Conservation (phyloP, 2,797 vertebrate genomes). For the Argentina silus region DNA sequence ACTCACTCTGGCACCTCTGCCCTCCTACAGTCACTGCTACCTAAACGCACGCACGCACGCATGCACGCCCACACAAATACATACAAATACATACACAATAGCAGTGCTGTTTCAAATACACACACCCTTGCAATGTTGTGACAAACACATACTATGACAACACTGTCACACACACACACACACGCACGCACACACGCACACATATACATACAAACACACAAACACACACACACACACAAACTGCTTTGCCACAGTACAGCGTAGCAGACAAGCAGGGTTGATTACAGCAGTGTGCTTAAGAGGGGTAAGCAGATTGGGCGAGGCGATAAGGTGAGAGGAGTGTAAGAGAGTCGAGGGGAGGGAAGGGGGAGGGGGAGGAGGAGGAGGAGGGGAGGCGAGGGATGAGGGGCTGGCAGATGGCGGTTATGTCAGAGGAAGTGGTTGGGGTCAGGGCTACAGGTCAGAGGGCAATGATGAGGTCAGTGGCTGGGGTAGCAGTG, state of each 20-base stretch:
- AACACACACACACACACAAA: not conserved
- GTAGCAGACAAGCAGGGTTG: constrained; percentile 25
- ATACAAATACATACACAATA: too few relatives aligned
- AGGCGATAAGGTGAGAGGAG: constrained; percentile 30
- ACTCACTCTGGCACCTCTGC: constrained; percentile 11
- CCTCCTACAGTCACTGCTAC: constrained; percentile 6
- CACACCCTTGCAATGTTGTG: too few relatives aligned
- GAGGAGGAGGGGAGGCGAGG: not conserved
- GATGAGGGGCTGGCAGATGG: constrained; percentile 37
- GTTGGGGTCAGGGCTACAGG: constrained; percentile 13
- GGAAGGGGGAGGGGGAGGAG: not conserved
- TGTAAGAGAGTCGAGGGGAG: constrained; percentile 16
- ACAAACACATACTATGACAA: not conserved
- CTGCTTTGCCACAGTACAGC: constrained; percentile 17
- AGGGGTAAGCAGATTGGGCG: constrained; percentile 41
- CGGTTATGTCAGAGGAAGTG: constrained; percentile 24
- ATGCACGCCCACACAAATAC: not conserved
- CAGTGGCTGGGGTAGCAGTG: not conserved
- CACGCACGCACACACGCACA: constrained; percentile 10
- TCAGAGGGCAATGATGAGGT: not conserved
- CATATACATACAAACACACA: not conserved
- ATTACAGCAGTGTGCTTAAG: constrained; percentile 22
- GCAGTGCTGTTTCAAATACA: too few relatives aligned
- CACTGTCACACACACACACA: not conserved
- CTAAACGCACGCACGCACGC: not conserved